A percentile compares a stretch with the other conserved stretches of the same genome.
These are phyloP conservation scores for Hirtodrosophila alboralis DNA, from an alignment of 2,888 invertebrate genomes.

Conservation along the genomic window DNA sequence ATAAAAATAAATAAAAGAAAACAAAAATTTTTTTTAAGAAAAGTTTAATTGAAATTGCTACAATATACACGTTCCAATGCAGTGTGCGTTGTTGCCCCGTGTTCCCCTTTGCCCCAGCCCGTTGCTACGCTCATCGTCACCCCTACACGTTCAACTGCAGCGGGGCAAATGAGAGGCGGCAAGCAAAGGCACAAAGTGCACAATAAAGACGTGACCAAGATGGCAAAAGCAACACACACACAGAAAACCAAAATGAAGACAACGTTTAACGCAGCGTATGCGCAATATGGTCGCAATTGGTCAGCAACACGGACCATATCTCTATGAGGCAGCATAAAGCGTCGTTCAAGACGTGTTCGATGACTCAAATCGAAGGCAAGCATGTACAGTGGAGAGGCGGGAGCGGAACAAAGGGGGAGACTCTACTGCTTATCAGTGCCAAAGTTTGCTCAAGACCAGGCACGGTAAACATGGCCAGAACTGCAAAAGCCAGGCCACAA, in stretches of 20 bases:
- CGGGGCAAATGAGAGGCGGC: constrained; percentile 49
- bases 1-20: constrained; percentile 15
- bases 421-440: constrained; percentile 63
- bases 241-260: constrained; percentile 27
- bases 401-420: not conserved
- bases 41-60: too few species aligned
- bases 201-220: constrained; percentile 70
- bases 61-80: constrained; percentile 39
- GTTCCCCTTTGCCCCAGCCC: too few species aligned
- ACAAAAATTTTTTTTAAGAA: too few species aligned
- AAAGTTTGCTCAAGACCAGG: constrained; percentile 69
- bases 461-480: constrained; percentile 40
- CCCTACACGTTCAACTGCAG: constrained; percentile 23
- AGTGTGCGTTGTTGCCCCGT: constrained; percentile 29
- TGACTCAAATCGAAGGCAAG: constrained; percentile 48
- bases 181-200: constrained; percentile 58
- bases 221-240: constrained; percentile 42
- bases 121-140: not conserved
- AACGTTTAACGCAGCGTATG: constrained; percentile 62
- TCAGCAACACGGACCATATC: constrained; percentile 39
- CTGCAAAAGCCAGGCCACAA: constrained; percentile 24
- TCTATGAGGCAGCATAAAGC: constrained; percentile 45
- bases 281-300: constrained; percentile 59
- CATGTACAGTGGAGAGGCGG: not conserved
- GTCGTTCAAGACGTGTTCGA: constrained; percentile 55